These are phyloP conservation scores for Carassius carassius DNA, from an alignment of 2,113 vertebrate genomes.

Conservation along the genomic window DNA sequence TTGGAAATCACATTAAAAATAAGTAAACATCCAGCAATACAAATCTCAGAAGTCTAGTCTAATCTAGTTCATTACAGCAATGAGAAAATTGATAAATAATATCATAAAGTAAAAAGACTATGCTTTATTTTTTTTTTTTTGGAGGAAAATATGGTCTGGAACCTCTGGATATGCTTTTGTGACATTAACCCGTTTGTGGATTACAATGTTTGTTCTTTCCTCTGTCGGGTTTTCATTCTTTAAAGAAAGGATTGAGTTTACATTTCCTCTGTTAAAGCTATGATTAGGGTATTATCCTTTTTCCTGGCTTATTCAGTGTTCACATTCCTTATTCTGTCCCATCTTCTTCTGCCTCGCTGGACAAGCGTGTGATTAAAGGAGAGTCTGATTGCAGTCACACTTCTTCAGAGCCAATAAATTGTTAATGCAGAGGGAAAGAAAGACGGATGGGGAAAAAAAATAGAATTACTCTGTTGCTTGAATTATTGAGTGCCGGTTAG, in stretches of 20 bases:
- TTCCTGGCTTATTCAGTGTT: background rate
- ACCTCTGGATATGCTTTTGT: background rate
- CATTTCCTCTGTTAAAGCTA: slow-evolving; percentile 23
- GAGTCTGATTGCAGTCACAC: slow-evolving; percentile 64
- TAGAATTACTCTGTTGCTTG: slow-evolving; percentile 65
- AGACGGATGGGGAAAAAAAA: slow-evolving; percentile 53
- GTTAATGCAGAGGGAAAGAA: slow-evolving; percentile 67
- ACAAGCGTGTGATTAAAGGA: slow-evolving; percentile 60
- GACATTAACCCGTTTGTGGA: background rate
- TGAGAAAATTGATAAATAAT: background rate
- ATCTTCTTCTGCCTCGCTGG: slow-evolving; percentile 36
- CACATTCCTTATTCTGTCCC: slow-evolving; percentile 5
- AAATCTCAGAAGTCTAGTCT: background rate
- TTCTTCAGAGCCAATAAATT: slow-evolving; percentile 68
- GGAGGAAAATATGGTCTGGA: background rate
- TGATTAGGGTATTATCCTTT: background rate
- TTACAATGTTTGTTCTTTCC: slow-evolving; percentile 17
- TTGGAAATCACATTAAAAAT: background rate
- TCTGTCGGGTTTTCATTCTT: background rate
- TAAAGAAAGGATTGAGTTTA: slow-evolving; percentile 29
- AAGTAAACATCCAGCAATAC: background rate
- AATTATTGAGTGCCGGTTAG: slow-evolving; percentile 69
- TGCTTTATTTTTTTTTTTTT: background rate
- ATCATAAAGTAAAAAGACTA: background rate
- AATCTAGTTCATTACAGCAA: background rate